Conservation (phyloP, 1,140 invertebrate genomes). For the Papilio machaon region DNA sequence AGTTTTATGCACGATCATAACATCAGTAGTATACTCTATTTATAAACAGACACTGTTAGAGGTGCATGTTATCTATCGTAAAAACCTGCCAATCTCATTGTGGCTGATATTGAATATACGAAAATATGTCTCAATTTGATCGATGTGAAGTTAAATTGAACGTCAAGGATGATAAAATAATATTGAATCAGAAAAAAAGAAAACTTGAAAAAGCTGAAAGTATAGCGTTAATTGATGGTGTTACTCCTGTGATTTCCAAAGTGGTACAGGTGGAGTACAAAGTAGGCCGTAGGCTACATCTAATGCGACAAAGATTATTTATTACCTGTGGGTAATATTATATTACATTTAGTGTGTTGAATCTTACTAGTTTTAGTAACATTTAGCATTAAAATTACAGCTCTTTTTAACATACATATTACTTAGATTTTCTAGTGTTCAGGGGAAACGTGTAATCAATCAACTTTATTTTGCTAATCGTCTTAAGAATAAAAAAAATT, state of each 20-base stretch:
- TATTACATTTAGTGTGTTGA: no score
- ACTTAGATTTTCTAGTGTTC: not conserved
- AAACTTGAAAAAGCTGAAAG: no score
- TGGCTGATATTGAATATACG: not conserved
- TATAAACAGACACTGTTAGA: not conserved
- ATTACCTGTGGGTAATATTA: no score
- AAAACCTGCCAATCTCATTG: not conserved
- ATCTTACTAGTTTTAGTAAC: no score
- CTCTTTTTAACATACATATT: not conserved
- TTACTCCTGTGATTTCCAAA: no score
- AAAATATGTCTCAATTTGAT: slow-evolving; percentile 1
- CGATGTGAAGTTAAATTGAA: not conserved
- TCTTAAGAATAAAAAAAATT: not conserved
- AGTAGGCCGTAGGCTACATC: no score
- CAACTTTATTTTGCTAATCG: slow-evolving; percentile 2
- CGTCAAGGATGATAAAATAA: not conserved
- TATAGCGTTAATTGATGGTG: no score
- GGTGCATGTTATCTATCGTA: not conserved
- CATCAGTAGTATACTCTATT: not conserved
- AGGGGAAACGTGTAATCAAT: not conserved
- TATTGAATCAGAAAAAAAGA: not conserved
- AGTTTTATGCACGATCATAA: not conserved
- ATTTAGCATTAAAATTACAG: no score
- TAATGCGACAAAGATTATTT: no score
- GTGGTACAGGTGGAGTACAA: no score